These are phyloP conservation scores for Notarius quadriscutis DNA, from an alignment of 2,113 vertebrate species.

Conservation along the genomic window DNA sequence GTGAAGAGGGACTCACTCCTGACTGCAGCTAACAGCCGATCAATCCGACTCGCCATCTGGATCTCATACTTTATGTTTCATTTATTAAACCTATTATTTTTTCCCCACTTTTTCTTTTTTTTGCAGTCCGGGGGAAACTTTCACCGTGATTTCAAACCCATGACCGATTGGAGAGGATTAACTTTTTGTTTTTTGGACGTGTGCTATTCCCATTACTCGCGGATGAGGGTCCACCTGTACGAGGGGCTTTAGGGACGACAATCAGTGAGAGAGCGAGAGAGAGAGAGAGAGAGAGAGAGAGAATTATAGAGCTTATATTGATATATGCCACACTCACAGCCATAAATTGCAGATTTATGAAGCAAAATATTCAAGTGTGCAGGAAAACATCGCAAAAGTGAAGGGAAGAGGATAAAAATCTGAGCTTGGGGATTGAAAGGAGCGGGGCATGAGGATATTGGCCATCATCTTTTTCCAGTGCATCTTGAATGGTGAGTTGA, in stretches of 20 bases:
- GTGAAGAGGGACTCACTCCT: conserved; percentile 77
- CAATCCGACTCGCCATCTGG: conserved; percentile 58
- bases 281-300: conserved; percentile 43
- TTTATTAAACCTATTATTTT: conserved; percentile 48
- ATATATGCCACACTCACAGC: conserved; percentile 24
- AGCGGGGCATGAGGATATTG: conserved; percentile 98
- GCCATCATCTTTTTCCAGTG: conserved; percentile 91
- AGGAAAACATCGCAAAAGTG: conserved; percentile 61
- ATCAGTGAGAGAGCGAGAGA: conserved; percentile 57
- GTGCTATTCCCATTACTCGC: conserved; percentile 49
- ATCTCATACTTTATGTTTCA: conserved; percentile 42
- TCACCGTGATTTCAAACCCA: conserved; percentile 28
- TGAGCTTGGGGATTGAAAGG: conserved; percentile 81
- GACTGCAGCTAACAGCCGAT: conserved; percentile 74
- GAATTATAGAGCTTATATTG: conserved; percentile 22
- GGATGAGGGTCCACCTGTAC: conserved; percentile 67
- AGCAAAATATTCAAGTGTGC: conserved; percentile 27
- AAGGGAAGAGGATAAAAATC: conserved; percentile 69
- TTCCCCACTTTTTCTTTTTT: conserved; percentile 53
- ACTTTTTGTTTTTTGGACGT: conserved; percentile 51
- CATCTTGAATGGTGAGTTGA: conserved; percentile 91
- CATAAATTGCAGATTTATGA: conserved; percentile 27
- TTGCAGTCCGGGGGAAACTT: conserved; percentile 29
- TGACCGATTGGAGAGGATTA: conserved; percentile 51
- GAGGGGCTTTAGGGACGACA: conserved; percentile 66